Percentiles rank a stretch among this genome's conserved stretches.
These are phyloP conservation scores for Watsonalla cultraria DNA, from an alignment of 2,888 invertebrate genomes.

Conservation along the genomic window DNA sequence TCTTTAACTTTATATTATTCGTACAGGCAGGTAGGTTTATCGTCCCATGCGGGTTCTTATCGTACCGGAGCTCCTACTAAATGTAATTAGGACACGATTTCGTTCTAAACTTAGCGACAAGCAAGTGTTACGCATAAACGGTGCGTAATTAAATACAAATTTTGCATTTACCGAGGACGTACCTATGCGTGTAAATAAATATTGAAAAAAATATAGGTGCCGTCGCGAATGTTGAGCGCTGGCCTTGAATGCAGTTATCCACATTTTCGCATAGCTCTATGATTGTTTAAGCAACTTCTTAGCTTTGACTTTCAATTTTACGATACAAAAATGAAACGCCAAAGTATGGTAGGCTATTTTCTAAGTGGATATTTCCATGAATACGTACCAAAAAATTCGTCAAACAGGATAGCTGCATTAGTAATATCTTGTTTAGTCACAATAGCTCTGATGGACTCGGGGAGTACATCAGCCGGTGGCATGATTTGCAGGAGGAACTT, in stretches of 20 bases:
- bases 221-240: no score
- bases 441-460: conserved; percentile 89
- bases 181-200: no score
- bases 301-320: no score
- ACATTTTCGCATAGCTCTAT: no score
- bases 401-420: conserved; percentile 94
- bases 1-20: no score
- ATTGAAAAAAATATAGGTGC: no score
- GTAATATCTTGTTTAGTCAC: conserved; percentile 91
- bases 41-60: conserved; percentile 19
- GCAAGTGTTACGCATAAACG: background rate
- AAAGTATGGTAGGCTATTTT: no score
- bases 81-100: background rate
- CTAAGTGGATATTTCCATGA: background rate
- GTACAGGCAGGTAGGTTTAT: no score
- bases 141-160: conserved; percentile 12
- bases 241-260: no score
- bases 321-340: no score
- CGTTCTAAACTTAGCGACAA: background rate
- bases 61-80: conserved; percentile 9
- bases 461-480: conserved; percentile 91
- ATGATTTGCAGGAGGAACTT: conserved; percentile 89
- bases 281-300: no score
- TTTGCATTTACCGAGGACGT: conserved; percentile 15
- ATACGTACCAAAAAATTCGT: conserved; percentile 87